Conservation (phyloP, 2,113 vertebrate species). For the Brachypodius melanocephalos region DNA sequence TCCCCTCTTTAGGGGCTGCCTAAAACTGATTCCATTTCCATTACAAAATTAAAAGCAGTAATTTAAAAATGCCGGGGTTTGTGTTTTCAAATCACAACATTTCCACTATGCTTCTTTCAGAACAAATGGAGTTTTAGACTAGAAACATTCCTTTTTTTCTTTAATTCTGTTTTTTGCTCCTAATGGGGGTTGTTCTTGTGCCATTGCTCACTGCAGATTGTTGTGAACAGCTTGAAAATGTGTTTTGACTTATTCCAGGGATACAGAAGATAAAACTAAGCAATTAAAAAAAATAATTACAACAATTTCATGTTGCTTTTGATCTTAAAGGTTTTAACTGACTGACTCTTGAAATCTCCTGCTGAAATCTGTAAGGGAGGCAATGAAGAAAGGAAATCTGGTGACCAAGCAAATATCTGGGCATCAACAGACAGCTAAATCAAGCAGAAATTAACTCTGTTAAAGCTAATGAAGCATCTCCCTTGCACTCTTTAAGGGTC, state of each 20-base stretch:
- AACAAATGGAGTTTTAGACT: neutral
- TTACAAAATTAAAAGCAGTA: neutral
- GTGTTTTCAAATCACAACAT: neutral
- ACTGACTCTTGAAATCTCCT: neutral
- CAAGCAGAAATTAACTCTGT: neutral
- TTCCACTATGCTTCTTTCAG: neutral
- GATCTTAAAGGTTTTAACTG: neutral
- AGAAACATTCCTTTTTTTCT: neutral
- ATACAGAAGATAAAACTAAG: neutral
- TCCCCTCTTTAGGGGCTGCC: neutral
- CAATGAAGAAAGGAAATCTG: neutral
- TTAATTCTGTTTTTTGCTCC: neutral
- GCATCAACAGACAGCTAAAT: neutral
- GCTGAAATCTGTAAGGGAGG: neutral
- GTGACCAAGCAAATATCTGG: neutral
- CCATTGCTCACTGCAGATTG: neutral
- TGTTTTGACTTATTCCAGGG: neutral
- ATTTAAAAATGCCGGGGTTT: neutral
- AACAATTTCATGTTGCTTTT: neutral
- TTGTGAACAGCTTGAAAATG: neutral
- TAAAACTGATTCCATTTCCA: neutral
- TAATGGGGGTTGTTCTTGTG: neutral
- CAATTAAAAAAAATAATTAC: neutral
- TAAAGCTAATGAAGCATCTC: neutral
- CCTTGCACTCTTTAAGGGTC: neutral